Evolutionary conservation across 2,888 invertebrate species (phyloP).

Genomic region (Ichneumoninae sp.): DNA sequence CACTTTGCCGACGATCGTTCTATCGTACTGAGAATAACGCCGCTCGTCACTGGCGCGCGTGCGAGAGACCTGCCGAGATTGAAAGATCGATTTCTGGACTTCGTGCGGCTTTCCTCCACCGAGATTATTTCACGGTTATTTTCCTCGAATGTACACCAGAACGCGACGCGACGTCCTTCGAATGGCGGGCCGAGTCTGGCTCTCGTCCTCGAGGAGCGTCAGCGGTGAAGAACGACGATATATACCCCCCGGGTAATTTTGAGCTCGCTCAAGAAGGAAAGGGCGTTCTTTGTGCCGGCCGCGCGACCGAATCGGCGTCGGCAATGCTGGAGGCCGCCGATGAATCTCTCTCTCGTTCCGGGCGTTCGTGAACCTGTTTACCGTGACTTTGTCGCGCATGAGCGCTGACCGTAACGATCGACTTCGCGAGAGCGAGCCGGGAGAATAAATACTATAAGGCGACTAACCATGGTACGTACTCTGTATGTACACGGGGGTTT

Average conservation of each 20-base stretch:
- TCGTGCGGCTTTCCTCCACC: not conserved
- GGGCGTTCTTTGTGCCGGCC: slow-evolving; percentile 66
- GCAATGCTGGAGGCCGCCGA: slow-evolving; percentile 40
- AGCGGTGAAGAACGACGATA: slow-evolving; percentile 48
- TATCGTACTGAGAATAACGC: too few species aligned
- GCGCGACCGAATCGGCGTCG: slow-evolving; percentile 39
- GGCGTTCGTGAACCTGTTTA: slow-evolving; percentile 69
- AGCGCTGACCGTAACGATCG: slow-evolving; percentile 71
- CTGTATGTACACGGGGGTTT: not conserved
- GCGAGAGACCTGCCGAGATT: too few species aligned
- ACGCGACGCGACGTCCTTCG: slow-evolving; percentile 63
- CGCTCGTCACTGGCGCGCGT: too few species aligned
- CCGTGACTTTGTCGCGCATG: slow-evolving; percentile 71
- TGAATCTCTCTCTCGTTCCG: slow-evolving; percentile 56
- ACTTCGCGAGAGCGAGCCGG: slow-evolving; percentile 53
- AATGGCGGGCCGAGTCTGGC: slow-evolving; percentile 22
- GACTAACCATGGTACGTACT: not conserved
- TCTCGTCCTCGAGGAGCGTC: slow-evolving; percentile 62
- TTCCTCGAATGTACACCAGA: slow-evolving; percentile 39
- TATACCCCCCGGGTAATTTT: slow-evolving; percentile 60
- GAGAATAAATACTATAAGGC: slow-evolving; percentile 48
- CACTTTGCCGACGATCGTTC: not conserved
- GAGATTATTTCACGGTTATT: slow-evolving; percentile 63
- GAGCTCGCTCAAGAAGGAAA: slow-evolving; percentile 60
- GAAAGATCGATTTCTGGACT: not conserved